phyloP scores from a whole-genome alignment of 2,888 invertebrate species.

The Branchinecta sandiegonensis region DNA sequence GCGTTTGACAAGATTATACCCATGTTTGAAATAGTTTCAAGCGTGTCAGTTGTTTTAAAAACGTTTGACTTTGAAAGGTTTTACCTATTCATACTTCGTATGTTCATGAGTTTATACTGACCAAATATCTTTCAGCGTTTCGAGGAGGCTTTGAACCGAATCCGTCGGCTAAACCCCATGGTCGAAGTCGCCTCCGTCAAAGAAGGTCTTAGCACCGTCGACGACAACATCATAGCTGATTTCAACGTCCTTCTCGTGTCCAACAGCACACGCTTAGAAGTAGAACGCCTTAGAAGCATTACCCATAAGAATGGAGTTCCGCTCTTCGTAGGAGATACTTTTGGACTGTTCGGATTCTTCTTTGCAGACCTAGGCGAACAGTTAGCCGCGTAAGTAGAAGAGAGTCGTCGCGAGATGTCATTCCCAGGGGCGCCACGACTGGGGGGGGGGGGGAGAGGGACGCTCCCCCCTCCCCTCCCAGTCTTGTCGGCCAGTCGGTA shows the following conservation, averaged over 20 bases:
- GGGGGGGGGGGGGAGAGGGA: no score
- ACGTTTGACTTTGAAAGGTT: no score
- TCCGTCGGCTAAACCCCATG: slow-evolving; percentile 9
- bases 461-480: no score
- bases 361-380: background rate
- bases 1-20: no score
- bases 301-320: background rate
- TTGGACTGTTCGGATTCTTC: slow-evolving; percentile 6
- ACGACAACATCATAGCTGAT: background rate
- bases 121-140: background rate
- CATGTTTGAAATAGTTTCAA: no score
- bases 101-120: no score
- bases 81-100: no score
- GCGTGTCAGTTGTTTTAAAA: no score
- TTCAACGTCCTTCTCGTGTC: background rate
- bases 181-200: background rate
- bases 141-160: background rate
- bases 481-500: no score
- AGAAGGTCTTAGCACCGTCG: background rate
- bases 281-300: background rate
- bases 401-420: no score
- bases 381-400: no score
- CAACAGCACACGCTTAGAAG: background rate
- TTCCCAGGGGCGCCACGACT: no score
- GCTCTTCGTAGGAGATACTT: background rate